Evolutionary conservation across 2,113 vertebrate species (phyloP).

Genomic region (Dromaius novaehollandiae): DNA sequence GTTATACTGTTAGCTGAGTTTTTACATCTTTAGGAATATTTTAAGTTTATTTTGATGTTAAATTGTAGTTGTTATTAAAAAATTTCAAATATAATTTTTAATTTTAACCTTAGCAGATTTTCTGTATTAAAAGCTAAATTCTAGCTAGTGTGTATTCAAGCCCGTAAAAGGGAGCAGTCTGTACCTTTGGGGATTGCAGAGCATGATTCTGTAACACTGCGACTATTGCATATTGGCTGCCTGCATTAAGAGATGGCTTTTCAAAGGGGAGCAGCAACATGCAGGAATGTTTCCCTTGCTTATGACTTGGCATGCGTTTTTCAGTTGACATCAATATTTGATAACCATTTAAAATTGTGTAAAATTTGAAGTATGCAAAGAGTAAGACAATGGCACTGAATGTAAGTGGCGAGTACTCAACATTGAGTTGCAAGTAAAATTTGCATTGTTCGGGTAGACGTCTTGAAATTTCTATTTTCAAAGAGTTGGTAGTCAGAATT

Average conservation of each 20-base stretch:
- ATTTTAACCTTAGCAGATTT: background rate
- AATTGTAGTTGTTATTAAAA: background rate
- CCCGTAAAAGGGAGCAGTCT: background rate
- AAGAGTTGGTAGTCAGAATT: background rate
- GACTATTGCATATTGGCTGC: background rate
- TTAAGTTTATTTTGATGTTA: background rate
- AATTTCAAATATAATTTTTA: background rate
- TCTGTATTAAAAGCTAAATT: background rate
- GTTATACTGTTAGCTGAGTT: background rate
- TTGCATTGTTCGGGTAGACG: background rate
- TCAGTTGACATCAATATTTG: background rate
- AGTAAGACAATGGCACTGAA: background rate
- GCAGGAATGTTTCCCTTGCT: background rate
- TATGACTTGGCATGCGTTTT: background rate
- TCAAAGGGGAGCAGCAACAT: background rate
- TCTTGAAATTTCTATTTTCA: background rate
- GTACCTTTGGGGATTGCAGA: rapidly evolving
- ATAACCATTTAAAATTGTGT: background rate
- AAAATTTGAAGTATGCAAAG: background rate
- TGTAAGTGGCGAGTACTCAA: background rate
- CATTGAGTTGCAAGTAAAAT: background rate
- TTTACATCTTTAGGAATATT: background rate
- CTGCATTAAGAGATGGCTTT: background rate
- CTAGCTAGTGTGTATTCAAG: background rate
- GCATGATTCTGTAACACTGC: background rate